Evolutionary conservation across 2,888 invertebrate genomes (phyloP).

Genomic region (Apamea sordens): DNA sequence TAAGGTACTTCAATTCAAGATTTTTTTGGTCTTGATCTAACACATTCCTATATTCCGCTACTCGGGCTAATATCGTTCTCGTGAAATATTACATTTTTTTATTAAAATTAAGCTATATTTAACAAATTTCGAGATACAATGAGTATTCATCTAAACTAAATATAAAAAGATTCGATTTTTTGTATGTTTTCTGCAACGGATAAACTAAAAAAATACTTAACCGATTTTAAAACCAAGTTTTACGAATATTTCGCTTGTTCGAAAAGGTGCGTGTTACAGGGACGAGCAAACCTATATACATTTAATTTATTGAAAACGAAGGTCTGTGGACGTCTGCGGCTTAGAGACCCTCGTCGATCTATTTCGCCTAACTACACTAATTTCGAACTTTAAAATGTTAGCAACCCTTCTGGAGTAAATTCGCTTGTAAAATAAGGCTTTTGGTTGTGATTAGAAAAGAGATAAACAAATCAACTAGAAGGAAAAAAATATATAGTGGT

Average conservation of each 20-base stretch:
- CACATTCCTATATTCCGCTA: neutral
- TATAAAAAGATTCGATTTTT: neutral
- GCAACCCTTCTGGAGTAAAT: constrained; percentile 2
- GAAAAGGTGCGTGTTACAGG: constrained; percentile 2
- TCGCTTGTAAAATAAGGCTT: neutral
- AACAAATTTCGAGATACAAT: neutral
- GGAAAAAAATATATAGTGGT: neutral
- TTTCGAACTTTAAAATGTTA: constrained; percentile 1
- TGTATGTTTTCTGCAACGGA: neutral
- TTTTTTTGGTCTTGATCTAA: neutral
- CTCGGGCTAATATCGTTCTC: neutral
- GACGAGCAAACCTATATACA: neutral
- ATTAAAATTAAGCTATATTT: neutral
- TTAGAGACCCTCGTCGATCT: neutral
- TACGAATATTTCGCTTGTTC: neutral
- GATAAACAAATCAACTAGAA: neutral
- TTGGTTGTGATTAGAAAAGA: neutral
- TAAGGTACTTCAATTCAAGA: neutral
- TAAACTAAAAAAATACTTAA: neutral
- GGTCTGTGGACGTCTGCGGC: constrained; percentile 11
- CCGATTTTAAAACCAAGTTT: neutral
- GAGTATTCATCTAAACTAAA: neutral
- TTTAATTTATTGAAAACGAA: constrained; percentile 10
- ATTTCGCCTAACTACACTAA: neutral
- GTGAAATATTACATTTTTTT: neutral